These are phyloP conservation scores for Acanthaster planci DNA, from an alignment of 35 echinoderm and acorn worm species.

Conservation along the genomic window DNA sequence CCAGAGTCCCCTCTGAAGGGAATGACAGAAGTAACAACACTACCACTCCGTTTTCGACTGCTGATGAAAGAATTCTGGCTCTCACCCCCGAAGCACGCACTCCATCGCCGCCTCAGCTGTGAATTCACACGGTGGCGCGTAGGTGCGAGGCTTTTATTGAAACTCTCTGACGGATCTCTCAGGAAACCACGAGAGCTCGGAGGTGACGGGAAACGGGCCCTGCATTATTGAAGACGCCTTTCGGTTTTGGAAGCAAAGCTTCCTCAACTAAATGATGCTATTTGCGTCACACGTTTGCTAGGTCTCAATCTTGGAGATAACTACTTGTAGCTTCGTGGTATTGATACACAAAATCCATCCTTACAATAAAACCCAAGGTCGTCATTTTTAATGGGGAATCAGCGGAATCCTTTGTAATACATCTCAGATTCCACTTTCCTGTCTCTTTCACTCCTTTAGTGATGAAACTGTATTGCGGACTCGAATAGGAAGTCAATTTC, in stretches of 20 bases:
- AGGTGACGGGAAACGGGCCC: conserved; percentile 2
- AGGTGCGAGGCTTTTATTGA: too few species aligned
- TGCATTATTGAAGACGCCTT: conserved; percentile 22
- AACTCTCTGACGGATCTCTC: neutral
- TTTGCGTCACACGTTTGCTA: neutral
- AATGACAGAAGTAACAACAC: too few species aligned
- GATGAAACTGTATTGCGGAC: neutral
- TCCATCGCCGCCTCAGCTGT: neutral
- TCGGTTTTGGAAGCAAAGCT: neutral
- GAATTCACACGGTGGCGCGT: neutral
- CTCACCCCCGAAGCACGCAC: too few species aligned
- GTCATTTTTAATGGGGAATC: too few species aligned
- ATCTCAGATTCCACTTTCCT: neutral
- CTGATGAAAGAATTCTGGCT: too few species aligned
- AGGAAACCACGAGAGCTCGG: conserved; percentile 8
- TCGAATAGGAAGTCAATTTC: conserved; percentile 22
- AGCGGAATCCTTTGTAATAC: neutral
- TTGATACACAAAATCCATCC: too few species aligned
- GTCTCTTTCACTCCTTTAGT: neutral
- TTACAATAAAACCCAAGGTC: too few species aligned
- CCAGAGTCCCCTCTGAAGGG: too few species aligned
- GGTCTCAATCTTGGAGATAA: too few species aligned
- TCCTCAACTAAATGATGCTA: conserved; percentile 19
- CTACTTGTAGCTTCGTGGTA: too few species aligned
- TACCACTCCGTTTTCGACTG: too few species aligned